Evolutionary conservation across 1,140 invertebrate genomes (phyloP).

Genomic region (Camponotus vicinus): DNA sequence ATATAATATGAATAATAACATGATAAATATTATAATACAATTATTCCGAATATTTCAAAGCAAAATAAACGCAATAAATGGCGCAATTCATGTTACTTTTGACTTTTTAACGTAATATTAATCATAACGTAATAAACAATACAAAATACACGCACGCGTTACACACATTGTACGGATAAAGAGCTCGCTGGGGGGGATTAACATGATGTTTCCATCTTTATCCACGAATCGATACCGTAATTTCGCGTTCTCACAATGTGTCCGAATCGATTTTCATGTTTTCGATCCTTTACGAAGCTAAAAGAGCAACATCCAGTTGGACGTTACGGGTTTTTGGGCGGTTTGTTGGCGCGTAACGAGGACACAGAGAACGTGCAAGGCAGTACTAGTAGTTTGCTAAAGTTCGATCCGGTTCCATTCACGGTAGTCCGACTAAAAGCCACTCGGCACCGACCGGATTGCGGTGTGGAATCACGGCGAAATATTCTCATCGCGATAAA

Average conservation of each 20-base stretch:
- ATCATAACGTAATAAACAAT: not conserved
- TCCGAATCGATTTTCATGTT: constrained; percentile 29
- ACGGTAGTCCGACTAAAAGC: constrained; percentile 31
- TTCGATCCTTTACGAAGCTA: not conserved
- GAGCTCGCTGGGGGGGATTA: not conserved
- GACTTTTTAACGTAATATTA: not conserved
- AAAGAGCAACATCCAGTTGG: constrained; percentile 23
- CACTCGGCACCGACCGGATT: constrained; percentile 19
- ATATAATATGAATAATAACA: not conserved
- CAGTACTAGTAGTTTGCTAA: constrained; percentile 4
- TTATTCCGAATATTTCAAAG: not conserved
- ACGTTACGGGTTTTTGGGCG: constrained; percentile 47
- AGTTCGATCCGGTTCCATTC: constrained; percentile 49
- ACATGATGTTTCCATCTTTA: not conserved
- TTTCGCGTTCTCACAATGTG: constrained; percentile 1
- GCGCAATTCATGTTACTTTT: not conserved
- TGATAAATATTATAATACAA: not conserved
- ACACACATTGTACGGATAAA: not conserved
- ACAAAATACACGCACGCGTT: not conserved
- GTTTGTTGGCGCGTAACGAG: constrained; percentile 47
- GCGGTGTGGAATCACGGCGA: constrained; percentile 6
- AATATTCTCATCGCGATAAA: constrained; percentile 52
- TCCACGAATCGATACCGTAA: constrained; percentile 11
- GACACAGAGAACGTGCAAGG: not conserved
- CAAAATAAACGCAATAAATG: not conserved